phyloP scores from a whole-genome alignment of 2,797 vertebrate species.

The Thaleichthys pacificus region DNA sequence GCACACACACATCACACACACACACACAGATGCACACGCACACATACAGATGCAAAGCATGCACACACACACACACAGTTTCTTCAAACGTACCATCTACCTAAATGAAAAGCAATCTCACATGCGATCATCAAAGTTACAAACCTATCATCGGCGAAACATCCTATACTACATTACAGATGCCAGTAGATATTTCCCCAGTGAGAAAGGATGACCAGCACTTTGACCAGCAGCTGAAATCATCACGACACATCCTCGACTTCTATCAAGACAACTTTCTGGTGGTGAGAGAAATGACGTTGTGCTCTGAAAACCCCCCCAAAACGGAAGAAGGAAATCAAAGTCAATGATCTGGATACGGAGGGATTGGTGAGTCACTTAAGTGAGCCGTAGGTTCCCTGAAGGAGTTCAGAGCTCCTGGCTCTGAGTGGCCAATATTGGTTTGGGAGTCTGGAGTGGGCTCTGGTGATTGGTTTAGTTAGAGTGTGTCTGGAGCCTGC shows the following conservation, averaged over 20 bases:
- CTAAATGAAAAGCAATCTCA: not conserved
- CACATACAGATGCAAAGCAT: no score
- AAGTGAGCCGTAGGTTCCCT: slow-evolving; percentile 14
- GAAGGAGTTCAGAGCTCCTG: not conserved
- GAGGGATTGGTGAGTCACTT: slow-evolving; percentile 53
- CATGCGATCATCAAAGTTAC: not conserved
- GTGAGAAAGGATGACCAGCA: not conserved
- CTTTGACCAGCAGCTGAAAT: not conserved
- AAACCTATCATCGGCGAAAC: not conserved
- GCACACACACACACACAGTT: not conserved
- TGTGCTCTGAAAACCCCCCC: slow-evolving; percentile 6
- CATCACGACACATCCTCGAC: not conserved
- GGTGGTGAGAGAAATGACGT: not conserved
- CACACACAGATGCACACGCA: not conserved
- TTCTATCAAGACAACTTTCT: not conserved
- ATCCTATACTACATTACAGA: not conserved
- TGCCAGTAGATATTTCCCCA: not conserved
- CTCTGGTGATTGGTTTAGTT: slow-evolving; percentile 3
- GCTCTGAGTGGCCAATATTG: not conserved
- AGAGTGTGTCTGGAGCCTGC: not conserved
- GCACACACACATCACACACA: no score
- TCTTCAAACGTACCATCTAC: not conserved
- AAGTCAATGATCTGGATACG: slow-evolving; percentile 41
- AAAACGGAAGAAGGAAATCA: slow-evolving; percentile 18
- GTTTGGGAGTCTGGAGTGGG: not conserved